Evolutionary conservation across 2,113 vertebrate species (phyloP), one percentile per base, ranked within the genome.

Genomic region (Brachypodius melanocephalos): DNA sequence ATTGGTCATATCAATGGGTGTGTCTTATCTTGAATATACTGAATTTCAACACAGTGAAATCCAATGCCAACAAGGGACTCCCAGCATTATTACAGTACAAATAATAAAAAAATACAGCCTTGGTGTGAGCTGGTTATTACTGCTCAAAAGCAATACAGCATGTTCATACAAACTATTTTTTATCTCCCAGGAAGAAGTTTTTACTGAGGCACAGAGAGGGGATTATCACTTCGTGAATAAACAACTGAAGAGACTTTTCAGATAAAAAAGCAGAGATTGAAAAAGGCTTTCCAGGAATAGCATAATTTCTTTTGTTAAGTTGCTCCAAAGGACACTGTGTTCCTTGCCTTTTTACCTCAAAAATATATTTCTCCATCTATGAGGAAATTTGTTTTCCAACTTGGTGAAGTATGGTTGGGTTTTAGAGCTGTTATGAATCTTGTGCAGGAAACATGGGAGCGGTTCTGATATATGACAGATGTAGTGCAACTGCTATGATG

Each of bases 341-440:
- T 96, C 80, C 88, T 93, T 93, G 65, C 55, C 32, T 24, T 57
- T 62, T 69, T 68, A 65, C 42, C 69, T 89, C 36, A 17, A 83
- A 92, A 94, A 96, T 95, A 58, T 94, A 94, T 97, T 97, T 97
- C 85, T 93, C 26, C 77, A 88, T 91, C 84, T 97, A 49, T 93
- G 83, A 36, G 85, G 65, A 95, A 66, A 92, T 96, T 95, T 97
- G 73, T 94, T 97, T 96, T 95, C 90, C 76, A 88, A 6, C 74
- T 71, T 66, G 42, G 77, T 94, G 77, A 93, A 69, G 52, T 88
- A 89, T 83, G 74, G 71, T 52, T 2, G 6, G 86, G 66, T 88
- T 92, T 59, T 94, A 93, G 89, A 92, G 49, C 52, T 82, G 54
- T 96, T 97, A 95, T 76, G 92, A 96, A 85, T 95, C 83, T 91